Evolutionary conservation across 1,140 invertebrate species (phyloP).

Genomic region (Penaeus japonicus): DNA sequence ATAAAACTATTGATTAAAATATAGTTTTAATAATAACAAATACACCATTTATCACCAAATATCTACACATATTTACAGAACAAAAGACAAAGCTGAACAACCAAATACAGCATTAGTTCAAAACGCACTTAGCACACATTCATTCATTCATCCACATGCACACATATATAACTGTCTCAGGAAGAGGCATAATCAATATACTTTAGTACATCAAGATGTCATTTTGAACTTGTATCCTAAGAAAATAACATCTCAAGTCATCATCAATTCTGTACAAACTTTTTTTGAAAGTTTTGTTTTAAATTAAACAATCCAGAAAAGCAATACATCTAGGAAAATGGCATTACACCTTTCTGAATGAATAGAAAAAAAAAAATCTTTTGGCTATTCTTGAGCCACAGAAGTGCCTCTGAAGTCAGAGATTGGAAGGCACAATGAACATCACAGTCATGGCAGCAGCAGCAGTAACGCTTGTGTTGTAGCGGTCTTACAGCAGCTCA

Average conservation of each 20-base stretch:
- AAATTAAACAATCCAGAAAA: conserved; percentile 36
- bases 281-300: neutral
- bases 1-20: conserved; percentile 16
- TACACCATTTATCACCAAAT: conserved; percentile 35
- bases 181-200: neutral
- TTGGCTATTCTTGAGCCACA: neutral
- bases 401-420: neutral
- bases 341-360: conserved; percentile 10
- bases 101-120: conserved; percentile 17
- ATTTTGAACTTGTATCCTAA: neutral
- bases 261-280: neutral
- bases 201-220: neutral
- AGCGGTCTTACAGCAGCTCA: neutral
- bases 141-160: neutral
- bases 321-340: neutral
- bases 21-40: conserved; percentile 7
- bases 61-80: conserved; percentile 38
- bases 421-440: conserved; percentile 46
- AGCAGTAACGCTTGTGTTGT: conserved; percentile 13
- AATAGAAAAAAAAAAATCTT: neutral
- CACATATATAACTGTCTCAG: neutral
- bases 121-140: neutral
- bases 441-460: conserved; percentile 49
- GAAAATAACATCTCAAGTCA: conserved; percentile 32
- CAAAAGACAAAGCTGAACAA: conserved; percentile 33